A percentile compares a stretch with the other conserved stretches of the same genome.
These are phyloP conservation scores for Eurystomus glaucurus DNA, from an alignment of 2,797 vertebrate species.

Conservation along the genomic window DNA sequence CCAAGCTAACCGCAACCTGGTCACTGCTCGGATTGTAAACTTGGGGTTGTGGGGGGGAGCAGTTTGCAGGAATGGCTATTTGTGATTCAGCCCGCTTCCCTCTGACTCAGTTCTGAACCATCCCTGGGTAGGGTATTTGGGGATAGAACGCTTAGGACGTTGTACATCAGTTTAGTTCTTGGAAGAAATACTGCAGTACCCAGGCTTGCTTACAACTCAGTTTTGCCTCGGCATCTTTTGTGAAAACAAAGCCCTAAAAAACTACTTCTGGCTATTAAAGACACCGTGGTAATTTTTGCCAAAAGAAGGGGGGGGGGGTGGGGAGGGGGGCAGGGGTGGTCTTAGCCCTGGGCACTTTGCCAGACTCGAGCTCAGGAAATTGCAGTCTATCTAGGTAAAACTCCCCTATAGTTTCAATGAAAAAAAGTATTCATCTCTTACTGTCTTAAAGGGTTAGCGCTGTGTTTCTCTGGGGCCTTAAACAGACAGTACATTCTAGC, in stretches of 20 bases:
- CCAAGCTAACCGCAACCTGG: constrained; percentile 69
- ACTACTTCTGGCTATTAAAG: constrained; percentile 28
- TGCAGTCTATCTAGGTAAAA: constrained; percentile 76
- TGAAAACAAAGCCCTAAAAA: constrained; percentile 15
- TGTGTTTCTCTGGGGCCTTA: constrained; percentile 35
- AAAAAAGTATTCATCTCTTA: constrained; percentile 70
- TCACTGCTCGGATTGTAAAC: constrained; percentile 46
- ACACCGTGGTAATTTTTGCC: constrained; percentile 54
- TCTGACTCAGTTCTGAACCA: constrained; percentile 55
- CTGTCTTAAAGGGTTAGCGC: constrained; percentile 58
- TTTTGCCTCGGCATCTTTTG: constrained; percentile 44
- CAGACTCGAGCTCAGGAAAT: constrained; percentile 67
- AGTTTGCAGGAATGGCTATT: constrained; percentile 24
- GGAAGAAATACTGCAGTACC: constrained; percentile 8
- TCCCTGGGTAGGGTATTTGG: constrained; percentile 26
- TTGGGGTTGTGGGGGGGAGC: not conserved
- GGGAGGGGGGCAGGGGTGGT: not conserved
- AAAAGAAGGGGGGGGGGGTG: not conserved
- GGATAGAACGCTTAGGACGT: not conserved
- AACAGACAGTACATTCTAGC: constrained; percentile 33
- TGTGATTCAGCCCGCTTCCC: constrained; percentile 45
- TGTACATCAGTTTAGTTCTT: not conserved
- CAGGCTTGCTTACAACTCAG: not conserved
- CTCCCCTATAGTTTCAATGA: constrained; percentile 67
- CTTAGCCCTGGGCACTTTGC: constrained; percentile 54